Base-by-base conservation (phyloP, 1,140 invertebrate genomes). In the Carposina sasakii region DNA sequence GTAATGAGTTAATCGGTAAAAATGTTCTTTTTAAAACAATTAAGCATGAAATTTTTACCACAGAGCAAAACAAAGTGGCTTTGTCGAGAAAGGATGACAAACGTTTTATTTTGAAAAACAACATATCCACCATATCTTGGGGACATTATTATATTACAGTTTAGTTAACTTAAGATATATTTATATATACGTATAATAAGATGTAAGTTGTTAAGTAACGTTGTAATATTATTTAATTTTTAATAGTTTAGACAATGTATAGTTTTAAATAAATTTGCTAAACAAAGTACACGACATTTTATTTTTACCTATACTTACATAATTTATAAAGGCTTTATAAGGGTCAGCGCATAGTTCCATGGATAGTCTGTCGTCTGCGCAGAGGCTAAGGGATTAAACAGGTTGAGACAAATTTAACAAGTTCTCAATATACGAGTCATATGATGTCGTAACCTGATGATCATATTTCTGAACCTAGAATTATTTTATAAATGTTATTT, bases 1-100 rank as follows among this genome's bases (percentile, higher is more conserved):
- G 42, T 30, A 28, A 44, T n/a, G n/a, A n/a, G 20, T 44, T 17
- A 13, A 31, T 10, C 24, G 19, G 5, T 34, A 46, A 23, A 46
- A 20, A 23, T 22, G 36, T 22, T 34, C 36, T 30, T 30, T 30
- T 30, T 30, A 30, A 30, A 30, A n/a, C 28, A 30, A 10, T 30
- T 30, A 2, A 30, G 2, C 28, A 30, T 30, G 28, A 30, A 30
- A 30, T 30, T 13, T 30, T 30, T 30, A 30, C 28, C 12, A 10
- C 12, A 13, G 12, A 10, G 12, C 10, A n/a, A 30, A 30, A 13
- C 15, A 30, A 30, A 30, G 28, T 30, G 6, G 28, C 28, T 10
- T 30, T 30, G 15, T 30, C 28, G 15, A n/a, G 10, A 30, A 30
- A 30, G 12, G 28, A 30, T 30, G 28, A 30, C 15, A 30, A 30